A percentile compares a stretch with the other conserved stretches of the same genome.
These are phyloP conservation scores for Pegoplata infirma DNA, from an alignment of 2,888 invertebrate genomes.

Conservation along the genomic window DNA sequence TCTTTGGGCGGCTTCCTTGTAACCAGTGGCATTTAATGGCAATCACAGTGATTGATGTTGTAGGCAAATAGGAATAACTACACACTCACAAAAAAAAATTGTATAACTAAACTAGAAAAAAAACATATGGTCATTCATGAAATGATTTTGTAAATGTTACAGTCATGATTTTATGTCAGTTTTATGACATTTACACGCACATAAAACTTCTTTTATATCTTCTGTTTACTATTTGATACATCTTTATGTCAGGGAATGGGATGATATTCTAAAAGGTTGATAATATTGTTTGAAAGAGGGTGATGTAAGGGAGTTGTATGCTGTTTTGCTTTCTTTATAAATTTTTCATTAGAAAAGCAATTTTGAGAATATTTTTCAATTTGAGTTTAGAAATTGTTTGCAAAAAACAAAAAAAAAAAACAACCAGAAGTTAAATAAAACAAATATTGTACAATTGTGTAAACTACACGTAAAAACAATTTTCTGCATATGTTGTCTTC, in stretches of 20 bases:
- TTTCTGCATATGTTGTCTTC: slow-evolving; percentile 56
- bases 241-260: slow-evolving; percentile 14
- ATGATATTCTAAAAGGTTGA: not conserved
- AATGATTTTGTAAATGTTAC: slow-evolving; percentile 29
- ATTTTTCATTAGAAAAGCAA: slow-evolving; percentile 49
- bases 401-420: slow-evolving; percentile 19
- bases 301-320: slow-evolving; percentile 12
- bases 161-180: slow-evolving; percentile 57
- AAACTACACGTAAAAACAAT: slow-evolving; percentile 62
- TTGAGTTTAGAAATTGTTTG: slow-evolving; percentile 27
- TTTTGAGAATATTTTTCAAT: slow-evolving; percentile 48
- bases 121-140: not conserved
- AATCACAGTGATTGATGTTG: slow-evolving; percentile 60
- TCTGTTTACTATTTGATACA: no score
- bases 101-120: not conserved
- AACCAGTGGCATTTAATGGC: slow-evolving; percentile 59
- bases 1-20: slow-evolving; percentile 42
- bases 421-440: no score
- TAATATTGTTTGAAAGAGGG: not conserved
- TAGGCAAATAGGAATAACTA: slow-evolving; percentile 34
- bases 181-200: slow-evolving; percentile 62
- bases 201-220: slow-evolving; percentile 52
- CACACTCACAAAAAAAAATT: no score
- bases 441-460: slow-evolving; percentile 45
- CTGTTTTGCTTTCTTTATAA: slow-evolving; percentile 21